Evolutionary conservation across 2,113 vertebrate species (phyloP).

Genomic region (Syngnathoides biaculeatus): DNA sequence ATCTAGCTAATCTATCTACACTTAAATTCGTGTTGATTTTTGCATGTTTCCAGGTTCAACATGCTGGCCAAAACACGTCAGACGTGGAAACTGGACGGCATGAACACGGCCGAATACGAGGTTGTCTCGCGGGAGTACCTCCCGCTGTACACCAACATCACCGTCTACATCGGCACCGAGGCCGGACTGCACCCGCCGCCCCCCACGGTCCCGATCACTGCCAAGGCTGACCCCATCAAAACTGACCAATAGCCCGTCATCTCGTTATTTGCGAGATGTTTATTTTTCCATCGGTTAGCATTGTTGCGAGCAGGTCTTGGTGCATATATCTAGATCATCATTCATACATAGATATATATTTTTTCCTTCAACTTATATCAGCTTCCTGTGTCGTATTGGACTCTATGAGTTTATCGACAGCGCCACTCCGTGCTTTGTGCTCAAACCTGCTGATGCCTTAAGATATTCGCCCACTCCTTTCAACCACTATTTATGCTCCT

Average conservation of each 20-base stretch:
- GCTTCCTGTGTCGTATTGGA: constrained; percentile 33
- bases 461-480: constrained; percentile 29
- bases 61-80: constrained; percentile 73
- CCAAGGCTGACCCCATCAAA: constrained; percentile 9
- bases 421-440: constrained; percentile 40
- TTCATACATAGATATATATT: background rate
- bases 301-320: background rate
- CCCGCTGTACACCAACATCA: constrained; percentile 82
- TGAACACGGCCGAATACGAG: constrained; percentile 72
- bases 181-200: constrained; percentile 31
- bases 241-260: background rate
- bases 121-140: constrained; percentile 66
- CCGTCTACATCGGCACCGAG: constrained; percentile 72
- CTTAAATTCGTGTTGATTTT: background rate
- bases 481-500: constrained; percentile 5
- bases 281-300: background rate
- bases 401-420: constrained; percentile 67
- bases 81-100: constrained; percentile 73
- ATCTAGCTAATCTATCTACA: too few relatives aligned
- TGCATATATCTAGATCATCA: too few relatives aligned
- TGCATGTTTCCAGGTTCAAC: constrained; percentile 65
- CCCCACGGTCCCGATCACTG: background rate
- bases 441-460: constrained; percentile 70
- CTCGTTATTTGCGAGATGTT: background rate
- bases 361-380: constrained; percentile 2